Base-by-base conservation (phyloP, 2,113 vertebrate genomes). In the Anthoscopus minutus region DNA sequence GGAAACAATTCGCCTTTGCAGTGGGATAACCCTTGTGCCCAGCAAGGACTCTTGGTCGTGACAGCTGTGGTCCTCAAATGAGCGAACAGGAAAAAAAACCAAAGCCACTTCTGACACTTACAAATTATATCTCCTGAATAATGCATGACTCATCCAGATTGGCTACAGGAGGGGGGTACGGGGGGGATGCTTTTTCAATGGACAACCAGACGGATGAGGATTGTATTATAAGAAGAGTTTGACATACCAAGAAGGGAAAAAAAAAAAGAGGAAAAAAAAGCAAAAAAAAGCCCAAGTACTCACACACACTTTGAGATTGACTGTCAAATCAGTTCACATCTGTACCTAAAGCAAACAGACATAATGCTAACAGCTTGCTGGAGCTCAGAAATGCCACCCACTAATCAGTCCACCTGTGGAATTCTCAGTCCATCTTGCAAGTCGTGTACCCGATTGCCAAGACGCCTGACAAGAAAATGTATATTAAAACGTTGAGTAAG, bases 261-360 rank as follows among this genome's bases (percentile, higher is more conserved):
- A 92, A 96, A 67, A 71, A 62, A 92, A 95, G 40, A 42, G 40
- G 15, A 38, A 33, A 24, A 16, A 8, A 28, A 16, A 1, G 2
- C 10, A 61, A 85, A 81, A 96, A 91, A 80, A 89, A 87, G 33
- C 88, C 56, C 76, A 97, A 97, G 96, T 97, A 98, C 97, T 98
- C 96, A 35, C 97, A 97, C 97, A 98, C 98, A 96, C 98, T 98
- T 96, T 94, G 97, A 98, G 97, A 98, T 96, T 97, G 96, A 97
- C 98, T 98, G 98, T 98, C 98, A 98, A 98, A 98, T 98, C 98
- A 98, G 97, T 98, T 98, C 98, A 98, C 98, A 98, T 98, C 98
- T 98, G 98, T 97, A 98, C 98, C 97, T 98, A 98, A 98, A 98
- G 98, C 98, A 98, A 98, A 98, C 98, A 98, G 98, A 98, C 98